Conservation (phyloP, 1,140 invertebrate genomes). For the Teleopsis dalmanni region DNA sequence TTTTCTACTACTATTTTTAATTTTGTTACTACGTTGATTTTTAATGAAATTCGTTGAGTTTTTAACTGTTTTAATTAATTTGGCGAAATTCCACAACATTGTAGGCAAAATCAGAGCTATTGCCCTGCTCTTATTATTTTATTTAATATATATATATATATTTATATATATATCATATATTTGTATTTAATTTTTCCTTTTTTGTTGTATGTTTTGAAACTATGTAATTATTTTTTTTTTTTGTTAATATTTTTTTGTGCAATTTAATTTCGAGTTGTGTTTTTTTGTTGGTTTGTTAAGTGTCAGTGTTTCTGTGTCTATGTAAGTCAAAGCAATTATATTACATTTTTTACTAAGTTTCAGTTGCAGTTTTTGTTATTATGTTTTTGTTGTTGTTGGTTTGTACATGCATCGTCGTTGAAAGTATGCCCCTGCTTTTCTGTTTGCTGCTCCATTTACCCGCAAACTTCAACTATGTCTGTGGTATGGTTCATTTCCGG, state of each 20-base stretch:
- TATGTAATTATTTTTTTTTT: neutral
- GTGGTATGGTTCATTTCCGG: no score
- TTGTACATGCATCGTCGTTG: no score
- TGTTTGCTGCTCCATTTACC: no score
- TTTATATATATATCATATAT: no score
- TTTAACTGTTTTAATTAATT: conserved; percentile 2
- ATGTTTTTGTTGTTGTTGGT: no score
- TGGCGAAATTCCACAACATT: neutral
- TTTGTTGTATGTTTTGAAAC: neutral
- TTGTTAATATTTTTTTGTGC: neutral
- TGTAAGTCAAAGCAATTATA: no score
- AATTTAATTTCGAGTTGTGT: neutral
- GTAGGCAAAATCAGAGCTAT: neutral
- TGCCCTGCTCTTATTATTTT: neutral
- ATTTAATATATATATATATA: no score
- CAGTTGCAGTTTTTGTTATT: no score
- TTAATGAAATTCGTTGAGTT: conserved; percentile 7
- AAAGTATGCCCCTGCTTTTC: no score
- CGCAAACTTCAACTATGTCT: no score
- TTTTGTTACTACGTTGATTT: neutral
- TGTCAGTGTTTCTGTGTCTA: no score
- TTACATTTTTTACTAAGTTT: no score
- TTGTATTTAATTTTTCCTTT: neutral
- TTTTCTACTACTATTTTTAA: neutral
- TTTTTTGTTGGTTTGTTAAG: conserved; percentile 1